Evolutionary conservation across 2,888 invertebrate genomes (phyloP).

Genomic region (Lamellibrachia satsuma): DNA sequence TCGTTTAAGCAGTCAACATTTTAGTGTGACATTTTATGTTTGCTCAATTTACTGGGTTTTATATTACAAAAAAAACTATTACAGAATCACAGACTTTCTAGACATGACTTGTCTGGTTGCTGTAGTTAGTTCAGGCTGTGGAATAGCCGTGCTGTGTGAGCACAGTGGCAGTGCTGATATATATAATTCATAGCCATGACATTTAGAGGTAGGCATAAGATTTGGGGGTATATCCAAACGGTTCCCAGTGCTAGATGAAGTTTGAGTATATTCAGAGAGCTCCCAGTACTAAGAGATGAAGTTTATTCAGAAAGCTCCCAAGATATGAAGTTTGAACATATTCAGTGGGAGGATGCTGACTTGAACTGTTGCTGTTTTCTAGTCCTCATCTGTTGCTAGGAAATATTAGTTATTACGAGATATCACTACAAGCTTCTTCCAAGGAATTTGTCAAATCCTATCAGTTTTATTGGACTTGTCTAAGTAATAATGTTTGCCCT

Average conservation of each 20-base stretch:
- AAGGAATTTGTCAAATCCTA: not conserved
- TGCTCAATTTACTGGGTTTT: not conserved
- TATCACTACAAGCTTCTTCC: not conserved
- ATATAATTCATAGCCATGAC: not conserved
- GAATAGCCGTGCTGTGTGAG: not conserved
- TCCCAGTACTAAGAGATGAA: not conserved
- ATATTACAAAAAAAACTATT: not conserved
- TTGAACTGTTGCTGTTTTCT: not conserved
- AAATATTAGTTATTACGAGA: not conserved
- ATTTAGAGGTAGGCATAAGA: not conserved
- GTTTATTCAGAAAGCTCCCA: not conserved
- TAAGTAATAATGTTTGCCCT: not conserved
- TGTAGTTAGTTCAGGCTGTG: not conserved
- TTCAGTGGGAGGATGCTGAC: not conserved
- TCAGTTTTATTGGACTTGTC: not conserved
- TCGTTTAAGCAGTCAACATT: not conserved
- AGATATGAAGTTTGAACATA: not conserved
- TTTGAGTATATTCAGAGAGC: too few species aligned
- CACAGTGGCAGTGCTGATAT: not conserved
- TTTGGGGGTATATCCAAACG: not conserved
- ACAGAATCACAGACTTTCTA: not conserved
- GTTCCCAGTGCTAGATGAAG: not conserved
- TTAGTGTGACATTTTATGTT: not conserved
- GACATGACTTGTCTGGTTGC: not conserved
- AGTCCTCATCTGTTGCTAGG: not conserved